phyloP scores from a whole-genome alignment of 2,113 vertebrate species.

The Varanus salvator region DNA sequence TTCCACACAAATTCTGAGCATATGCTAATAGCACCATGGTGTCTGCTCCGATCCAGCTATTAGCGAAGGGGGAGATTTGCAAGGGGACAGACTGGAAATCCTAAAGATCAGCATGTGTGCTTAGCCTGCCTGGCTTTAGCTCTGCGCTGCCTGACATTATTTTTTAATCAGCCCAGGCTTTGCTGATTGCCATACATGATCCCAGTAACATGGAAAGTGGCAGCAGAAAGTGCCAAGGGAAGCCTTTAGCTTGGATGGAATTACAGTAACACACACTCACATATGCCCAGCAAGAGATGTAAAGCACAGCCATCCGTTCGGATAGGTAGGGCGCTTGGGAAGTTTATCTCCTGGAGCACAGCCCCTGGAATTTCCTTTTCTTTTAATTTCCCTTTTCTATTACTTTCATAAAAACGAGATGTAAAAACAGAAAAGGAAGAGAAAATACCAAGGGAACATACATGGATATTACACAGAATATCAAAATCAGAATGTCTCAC shows the following conservation, averaged over 20 bases:
- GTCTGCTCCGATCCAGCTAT: neutral
- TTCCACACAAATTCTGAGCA: neutral
- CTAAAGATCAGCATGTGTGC: neutral
- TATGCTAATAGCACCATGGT: constrained; percentile 12
- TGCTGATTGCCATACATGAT: neutral
- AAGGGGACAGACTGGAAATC: neutral
- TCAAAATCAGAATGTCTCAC: no score
- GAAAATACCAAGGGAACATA: no score
- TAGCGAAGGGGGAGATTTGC: neutral
- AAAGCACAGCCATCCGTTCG: constrained; percentile 9
- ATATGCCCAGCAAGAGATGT: no score
- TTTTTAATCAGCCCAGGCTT: neutral
- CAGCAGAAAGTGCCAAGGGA: neutral
- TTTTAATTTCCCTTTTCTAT: no score
- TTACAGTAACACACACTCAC: neutral
- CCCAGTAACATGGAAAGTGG: neutral
- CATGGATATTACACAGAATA: no score
- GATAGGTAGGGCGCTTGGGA: constrained; percentile 9
- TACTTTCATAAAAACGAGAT: no score
- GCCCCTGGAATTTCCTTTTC: neutral
- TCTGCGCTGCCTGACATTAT: neutral
- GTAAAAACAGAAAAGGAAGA: no score
- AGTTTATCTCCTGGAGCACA: neutral
- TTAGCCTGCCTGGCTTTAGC: neutral
- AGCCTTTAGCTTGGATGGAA: neutral